These are phyloP conservation scores for Adrianichthys oophorus DNA, from an alignment of 2,797 vertebrate species.

Conservation along the genomic window DNA sequence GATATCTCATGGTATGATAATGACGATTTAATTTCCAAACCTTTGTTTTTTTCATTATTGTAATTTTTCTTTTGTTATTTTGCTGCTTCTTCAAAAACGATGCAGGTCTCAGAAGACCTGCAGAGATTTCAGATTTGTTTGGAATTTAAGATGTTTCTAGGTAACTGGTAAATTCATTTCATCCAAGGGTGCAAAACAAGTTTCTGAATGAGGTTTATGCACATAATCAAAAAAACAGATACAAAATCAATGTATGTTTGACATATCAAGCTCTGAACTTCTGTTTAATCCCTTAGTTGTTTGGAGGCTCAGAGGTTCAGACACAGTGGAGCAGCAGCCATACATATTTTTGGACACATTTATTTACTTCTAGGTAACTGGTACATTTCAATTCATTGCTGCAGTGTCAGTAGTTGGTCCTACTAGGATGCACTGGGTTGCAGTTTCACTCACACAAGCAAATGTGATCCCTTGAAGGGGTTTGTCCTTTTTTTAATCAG, in stretches of 20 bases:
- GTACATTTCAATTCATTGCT: too few relatives aligned
- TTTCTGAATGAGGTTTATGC: background rate
- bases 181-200: constrained; percentile 1
- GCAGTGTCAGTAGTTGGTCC: too few relatives aligned
- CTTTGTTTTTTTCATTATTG: constrained; percentile 38
- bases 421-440: too few relatives aligned
- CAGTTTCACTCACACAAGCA: too few relatives aligned
- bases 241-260: constrained; percentile 9
- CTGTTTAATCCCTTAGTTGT: too few relatives aligned
- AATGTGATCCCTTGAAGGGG: too few relatives aligned
- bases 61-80: constrained; percentile 25
- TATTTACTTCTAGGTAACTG: too few relatives aligned
- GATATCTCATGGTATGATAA: constrained; percentile 44
- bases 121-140: constrained; percentile 18
- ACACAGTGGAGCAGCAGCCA: too few relatives aligned
- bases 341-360: too few relatives aligned
- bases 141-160: constrained; percentile 26
- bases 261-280: background rate
- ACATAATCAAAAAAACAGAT: background rate
- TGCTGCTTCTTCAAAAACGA: background rate
- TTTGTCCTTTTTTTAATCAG: too few relatives aligned
- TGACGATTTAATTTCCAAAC: constrained; percentile 47
- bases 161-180: constrained; percentile 10
- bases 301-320: too few relatives aligned
- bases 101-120: background rate